Percentiles rank a stretch among this genome's conserved stretches.
These are phyloP conservation scores for Drosophila antonietae DNA, from an alignment of 2,888 invertebrate species.

Conservation along the genomic window DNA sequence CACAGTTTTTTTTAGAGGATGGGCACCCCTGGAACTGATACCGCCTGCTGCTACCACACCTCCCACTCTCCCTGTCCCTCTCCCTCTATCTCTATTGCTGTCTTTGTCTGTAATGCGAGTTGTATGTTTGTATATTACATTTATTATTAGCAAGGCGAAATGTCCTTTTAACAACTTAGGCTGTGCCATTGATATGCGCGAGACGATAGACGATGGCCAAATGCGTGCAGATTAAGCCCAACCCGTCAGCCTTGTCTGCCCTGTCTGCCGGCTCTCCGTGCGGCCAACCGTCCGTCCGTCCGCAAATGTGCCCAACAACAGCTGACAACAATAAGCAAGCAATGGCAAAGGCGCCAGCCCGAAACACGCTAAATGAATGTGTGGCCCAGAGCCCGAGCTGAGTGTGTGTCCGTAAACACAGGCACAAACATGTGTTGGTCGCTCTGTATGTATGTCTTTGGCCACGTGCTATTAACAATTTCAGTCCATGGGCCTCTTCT, in stretches of 20 bases:
- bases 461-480: conserved; percentile 27
- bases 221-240: conserved; percentile 59
- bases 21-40: not conserved
- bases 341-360: conserved; percentile 6
- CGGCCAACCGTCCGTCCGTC: not conserved
- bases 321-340: conserved; percentile 45
- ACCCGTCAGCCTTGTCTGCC: conserved; percentile 10
- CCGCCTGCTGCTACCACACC: conserved; percentile 3
- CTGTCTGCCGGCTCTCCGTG: not conserved
- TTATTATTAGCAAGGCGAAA: conserved; percentile 62
- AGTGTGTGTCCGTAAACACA: not conserved
- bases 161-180: conserved; percentile 63
- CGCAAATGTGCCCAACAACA: conserved; percentile 28
- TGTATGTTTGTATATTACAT: conserved; percentile 57
- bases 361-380: conserved; percentile 33
- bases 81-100: not conserved
- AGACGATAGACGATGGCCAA: conserved; percentile 38
- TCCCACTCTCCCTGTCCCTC: not conserved
- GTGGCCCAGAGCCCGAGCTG: conserved; percentile 4
- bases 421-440: not conserved
- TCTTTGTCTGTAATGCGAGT: conserved; percentile 33
- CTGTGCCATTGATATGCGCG: conserved; percentile 63
- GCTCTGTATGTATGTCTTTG: not conserved
- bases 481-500: not conserved
- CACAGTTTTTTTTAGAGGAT: not conserved